A percentile compares a stretch with the other conserved stretches of the same genome.
These are phyloP conservation scores for Sycophila texana DNA, from an alignment of 2,888 invertebrate species.

Conservation along the genomic window DNA sequence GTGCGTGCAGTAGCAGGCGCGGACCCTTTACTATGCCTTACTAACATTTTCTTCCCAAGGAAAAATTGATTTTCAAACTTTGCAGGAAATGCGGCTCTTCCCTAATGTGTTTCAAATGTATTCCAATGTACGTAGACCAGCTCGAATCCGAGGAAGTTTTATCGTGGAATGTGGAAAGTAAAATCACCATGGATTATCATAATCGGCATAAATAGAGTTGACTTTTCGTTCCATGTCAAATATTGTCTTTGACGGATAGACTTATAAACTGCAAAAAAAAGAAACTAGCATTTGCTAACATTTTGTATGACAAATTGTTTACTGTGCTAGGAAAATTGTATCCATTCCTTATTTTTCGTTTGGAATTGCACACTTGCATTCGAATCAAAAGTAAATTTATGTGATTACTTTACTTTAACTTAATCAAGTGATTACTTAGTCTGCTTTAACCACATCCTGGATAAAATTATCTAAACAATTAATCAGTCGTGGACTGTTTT, in stretches of 20 bases:
- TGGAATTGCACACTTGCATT: no score
- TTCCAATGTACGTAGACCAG: neutral
- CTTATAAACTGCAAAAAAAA: neutral
- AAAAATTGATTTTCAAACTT: constrained; percentile 38
- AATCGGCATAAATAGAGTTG: constrained; percentile 23
- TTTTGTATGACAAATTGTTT: no score
- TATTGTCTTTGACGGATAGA: constrained; percentile 11
- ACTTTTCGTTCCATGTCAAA: constrained; percentile 26
- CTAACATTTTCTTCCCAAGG: neutral
- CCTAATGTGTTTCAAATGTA: constrained; percentile 33
- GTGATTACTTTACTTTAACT: no score
- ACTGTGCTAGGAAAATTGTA: no score
- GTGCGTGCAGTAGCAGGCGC: constrained; percentile 26
- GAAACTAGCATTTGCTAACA: no score
- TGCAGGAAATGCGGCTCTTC: constrained; percentile 24
- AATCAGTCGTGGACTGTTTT: no score
- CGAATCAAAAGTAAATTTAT: no score
- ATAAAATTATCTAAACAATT: no score
- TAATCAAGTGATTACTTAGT: no score
- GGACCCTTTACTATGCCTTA: neutral
- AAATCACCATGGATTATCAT: constrained; percentile 38
- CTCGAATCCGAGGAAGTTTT: constrained; percentile 38
- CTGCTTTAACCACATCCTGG: no score
- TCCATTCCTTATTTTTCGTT: no score
- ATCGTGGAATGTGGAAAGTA: constrained; percentile 22